Evolutionary conservation across 1,140 invertebrate genomes (phyloP).

Genomic region (Globodera ellingtonae): DNA sequence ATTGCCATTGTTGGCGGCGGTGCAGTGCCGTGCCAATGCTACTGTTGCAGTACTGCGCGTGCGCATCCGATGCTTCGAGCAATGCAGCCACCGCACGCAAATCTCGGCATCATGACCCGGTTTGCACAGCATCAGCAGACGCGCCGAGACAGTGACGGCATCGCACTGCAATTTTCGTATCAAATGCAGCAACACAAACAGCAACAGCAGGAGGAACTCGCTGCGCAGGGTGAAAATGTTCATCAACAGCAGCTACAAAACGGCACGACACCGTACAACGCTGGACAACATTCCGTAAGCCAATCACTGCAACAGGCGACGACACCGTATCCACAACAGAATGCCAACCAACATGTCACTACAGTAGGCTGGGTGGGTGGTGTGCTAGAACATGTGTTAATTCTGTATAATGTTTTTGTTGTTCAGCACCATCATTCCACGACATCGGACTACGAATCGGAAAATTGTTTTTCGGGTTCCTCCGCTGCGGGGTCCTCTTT

Average conservation of each 20-base stretch:
- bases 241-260: not conserved
- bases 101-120: not conserved
- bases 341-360: not conserved
- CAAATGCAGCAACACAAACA: constrained; percentile 11
- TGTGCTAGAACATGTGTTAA: too few species aligned
- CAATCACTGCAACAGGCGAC: too few species aligned
- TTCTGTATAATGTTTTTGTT: too few species aligned
- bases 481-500: constrained; percentile 40
- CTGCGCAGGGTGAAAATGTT: not conserved
- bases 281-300: too few species aligned
- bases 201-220: constrained; percentile 8
- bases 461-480: constrained; percentile 45
- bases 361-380: not conserved
- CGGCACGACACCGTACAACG: not conserved
- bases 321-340: not conserved
- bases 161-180: not conserved
- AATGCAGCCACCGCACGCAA: not conserved
- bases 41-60: constrained; percentile 12
- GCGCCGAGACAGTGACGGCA: constrained; percentile 33
- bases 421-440: constrained; percentile 72
- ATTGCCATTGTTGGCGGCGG: constrained; percentile 19
- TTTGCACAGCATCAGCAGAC: constrained; percentile 32
- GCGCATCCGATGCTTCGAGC: not conserved
- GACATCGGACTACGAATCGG: constrained; percentile 44
- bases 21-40: constrained; percentile 8